Conservation (phyloP, 2,888 invertebrate species). For the Drosophila colorata region DNA sequence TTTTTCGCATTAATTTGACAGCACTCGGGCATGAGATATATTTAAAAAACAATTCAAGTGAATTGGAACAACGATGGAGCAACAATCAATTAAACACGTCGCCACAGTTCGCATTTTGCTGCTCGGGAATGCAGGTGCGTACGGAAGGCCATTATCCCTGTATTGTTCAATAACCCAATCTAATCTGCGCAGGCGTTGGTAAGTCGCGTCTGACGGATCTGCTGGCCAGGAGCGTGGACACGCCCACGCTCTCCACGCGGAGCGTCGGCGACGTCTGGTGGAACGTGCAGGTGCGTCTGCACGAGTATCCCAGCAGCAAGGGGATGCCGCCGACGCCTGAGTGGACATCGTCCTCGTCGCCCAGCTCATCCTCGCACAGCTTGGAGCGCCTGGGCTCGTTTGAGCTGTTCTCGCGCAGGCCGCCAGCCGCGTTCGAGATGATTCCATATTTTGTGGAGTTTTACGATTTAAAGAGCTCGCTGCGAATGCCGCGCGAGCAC, state of each 20-base stretch:
- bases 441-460: conserved; percentile 67
- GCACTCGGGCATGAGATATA: neutral
- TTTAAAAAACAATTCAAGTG: conserved; percentile 1
- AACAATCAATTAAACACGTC: conserved; percentile 33
- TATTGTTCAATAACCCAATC: neutral
- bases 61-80: conserved; percentile 27
- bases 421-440: conserved; percentile 15
- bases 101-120: conserved; percentile 63
- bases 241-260: conserved; percentile 49
- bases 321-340: conserved; percentile 51
- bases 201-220: conserved; percentile 58
- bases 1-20: conserved; percentile 10
- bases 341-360: conserved; percentile 62
- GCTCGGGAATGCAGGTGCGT: conserved; percentile 57
- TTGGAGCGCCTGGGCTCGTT: conserved; percentile 10
- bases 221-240: conserved; percentile 51
- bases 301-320: conserved; percentile 51
- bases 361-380: conserved; percentile 17
- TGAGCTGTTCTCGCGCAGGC: neutral
- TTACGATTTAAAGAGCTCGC: conserved; percentile 49
- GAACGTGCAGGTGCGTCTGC: conserved; percentile 66
- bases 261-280: conserved; percentile 43
- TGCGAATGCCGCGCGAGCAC: conserved; percentile 31
- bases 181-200: conserved; percentile 55
- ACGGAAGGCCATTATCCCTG: neutral